Evolutionary conservation across 2,113 vertebrate genomes (phyloP).

Genomic region (Scopus umbretta): DNA sequence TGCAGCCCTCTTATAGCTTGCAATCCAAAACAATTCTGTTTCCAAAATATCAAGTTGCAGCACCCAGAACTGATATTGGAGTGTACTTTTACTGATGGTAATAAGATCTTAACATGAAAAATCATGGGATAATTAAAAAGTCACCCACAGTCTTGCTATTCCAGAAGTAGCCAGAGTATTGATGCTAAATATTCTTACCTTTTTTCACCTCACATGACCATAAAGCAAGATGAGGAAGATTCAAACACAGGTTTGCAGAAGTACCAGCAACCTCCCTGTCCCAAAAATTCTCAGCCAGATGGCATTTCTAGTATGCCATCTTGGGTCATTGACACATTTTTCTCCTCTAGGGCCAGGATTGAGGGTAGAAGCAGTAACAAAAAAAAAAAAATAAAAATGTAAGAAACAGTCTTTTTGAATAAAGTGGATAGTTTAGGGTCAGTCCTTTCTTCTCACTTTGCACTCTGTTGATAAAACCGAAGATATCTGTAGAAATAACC

Average conservation of each 20-base stretch:
- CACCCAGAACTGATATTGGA: background rate
- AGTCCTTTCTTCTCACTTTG: background rate
- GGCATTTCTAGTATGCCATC: background rate
- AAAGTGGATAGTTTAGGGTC: background rate
- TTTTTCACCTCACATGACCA: background rate
- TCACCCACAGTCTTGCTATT: background rate
- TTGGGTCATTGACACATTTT: background rate
- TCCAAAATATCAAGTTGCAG: background rate
- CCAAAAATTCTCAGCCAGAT: background rate
- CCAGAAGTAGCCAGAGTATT: background rate
- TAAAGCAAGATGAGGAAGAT: background rate
- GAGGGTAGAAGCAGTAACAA: background rate
- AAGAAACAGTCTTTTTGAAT: background rate
- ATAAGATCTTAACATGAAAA: background rate
- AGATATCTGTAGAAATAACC: background rate
- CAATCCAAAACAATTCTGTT: background rate
- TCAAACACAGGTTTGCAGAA: background rate
- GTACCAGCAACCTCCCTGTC: background rate
- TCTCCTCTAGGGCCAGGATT: background rate
- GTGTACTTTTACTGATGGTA: background rate
- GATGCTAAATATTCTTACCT: slow-evolving; percentile 1
- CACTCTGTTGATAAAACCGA: background rate
- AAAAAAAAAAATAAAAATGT: no score
- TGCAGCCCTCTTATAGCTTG: background rate
- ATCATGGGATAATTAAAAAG: background rate